Percentiles rank a stretch among this genome's conserved stretches.
Conservation (phyloP, 2,888 invertebrate genomes). For the Spatulosminthurus flaviceps region DNA sequence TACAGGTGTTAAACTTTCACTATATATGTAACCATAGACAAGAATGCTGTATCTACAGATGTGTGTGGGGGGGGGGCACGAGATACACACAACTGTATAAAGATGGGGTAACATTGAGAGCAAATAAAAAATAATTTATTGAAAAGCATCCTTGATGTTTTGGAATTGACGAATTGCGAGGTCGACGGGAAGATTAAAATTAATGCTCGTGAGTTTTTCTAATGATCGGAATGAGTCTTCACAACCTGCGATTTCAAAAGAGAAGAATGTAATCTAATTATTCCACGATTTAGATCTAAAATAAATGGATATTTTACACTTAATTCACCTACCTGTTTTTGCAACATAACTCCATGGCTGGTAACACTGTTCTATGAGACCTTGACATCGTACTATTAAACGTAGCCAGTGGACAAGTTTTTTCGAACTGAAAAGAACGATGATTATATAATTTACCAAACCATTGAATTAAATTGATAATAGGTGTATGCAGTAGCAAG, state of each 20-base stretch:
- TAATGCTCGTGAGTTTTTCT: conserved; percentile 83
- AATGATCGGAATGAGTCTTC: conserved; percentile 92
- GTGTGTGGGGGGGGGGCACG: no score
- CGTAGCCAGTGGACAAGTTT: conserved; percentile 94
- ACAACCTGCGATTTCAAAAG: conserved; percentile 75
- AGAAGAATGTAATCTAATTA: no score
- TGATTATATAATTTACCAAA: no score
- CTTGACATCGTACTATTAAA: conserved; percentile 87
- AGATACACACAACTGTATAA: no score
- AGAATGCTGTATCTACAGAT: no score
- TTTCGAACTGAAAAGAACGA: conserved; percentile 79
- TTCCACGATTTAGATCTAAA: no score
- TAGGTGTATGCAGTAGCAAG: no score
- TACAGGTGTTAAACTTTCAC: no score
- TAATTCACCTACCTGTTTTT: conserved; percentile 79
- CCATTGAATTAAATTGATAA: conserved; percentile 4
- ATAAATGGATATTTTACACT: neutral
- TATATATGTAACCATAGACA: no score
- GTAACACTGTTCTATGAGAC: conserved; percentile 81
- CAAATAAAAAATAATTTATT: conserved; percentile 63
- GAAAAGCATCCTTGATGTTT: conserved; percentile 97
- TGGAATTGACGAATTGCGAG: conserved; percentile 95
- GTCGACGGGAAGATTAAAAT: conserved; percentile 95
- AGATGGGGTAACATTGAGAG: neutral
- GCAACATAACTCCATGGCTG: conserved; percentile 94